A percentile compares a stretch with the other conserved stretches of the same genome.
These are phyloP conservation scores for Caenorhabditis afra DNA, from an alignment of 2,888 invertebrate genomes.

Conservation along the genomic window DNA sequence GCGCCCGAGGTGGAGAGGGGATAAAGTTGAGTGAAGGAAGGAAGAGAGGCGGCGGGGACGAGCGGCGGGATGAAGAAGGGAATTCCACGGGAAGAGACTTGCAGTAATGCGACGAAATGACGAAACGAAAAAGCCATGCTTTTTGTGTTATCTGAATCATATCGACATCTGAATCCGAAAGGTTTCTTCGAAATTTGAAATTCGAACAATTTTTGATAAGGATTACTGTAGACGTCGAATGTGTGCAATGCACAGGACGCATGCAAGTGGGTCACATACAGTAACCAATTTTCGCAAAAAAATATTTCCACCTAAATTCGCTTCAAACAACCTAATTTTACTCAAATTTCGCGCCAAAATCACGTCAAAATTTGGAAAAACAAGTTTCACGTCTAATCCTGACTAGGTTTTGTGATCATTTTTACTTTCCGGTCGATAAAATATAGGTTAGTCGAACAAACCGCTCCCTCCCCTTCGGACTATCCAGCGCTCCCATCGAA, in stretches of 20 bases:
- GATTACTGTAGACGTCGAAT: too few relatives aligned
- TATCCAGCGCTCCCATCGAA: not conserved
- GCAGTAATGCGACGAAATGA: not conserved
- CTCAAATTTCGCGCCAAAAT: conserved; percentile 8
- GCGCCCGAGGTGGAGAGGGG: conserved; percentile 24
- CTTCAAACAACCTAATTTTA: not conserved
- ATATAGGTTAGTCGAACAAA: conserved; percentile 24
- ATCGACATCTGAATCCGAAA: too few relatives aligned
- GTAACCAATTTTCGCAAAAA: too few relatives aligned
- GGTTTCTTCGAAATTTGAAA: too few relatives aligned
- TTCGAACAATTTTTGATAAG: too few relatives aligned
- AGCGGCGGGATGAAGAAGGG: conserved; percentile 13
- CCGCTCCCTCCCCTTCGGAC: not conserved
- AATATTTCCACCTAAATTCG: too few relatives aligned
- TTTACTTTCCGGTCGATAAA: not conserved
- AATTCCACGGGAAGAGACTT: not conserved
- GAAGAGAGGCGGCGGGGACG: conserved; percentile 10
- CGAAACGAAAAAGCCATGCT: not conserved
- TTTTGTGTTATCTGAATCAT: too few relatives aligned
- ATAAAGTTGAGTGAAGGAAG: conserved; percentile 37
- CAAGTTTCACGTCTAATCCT: not conserved
- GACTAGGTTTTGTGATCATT: not conserved
- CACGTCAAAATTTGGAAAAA: conserved; percentile 2
- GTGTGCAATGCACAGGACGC: too few relatives aligned
- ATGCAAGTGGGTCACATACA: too few relatives aligned